Percentiles rank a stretch among this genome's conserved stretches.
phyloP scores from a whole-genome alignment of 2,888 invertebrate genomes.

The Julus scandinavius region DNA sequence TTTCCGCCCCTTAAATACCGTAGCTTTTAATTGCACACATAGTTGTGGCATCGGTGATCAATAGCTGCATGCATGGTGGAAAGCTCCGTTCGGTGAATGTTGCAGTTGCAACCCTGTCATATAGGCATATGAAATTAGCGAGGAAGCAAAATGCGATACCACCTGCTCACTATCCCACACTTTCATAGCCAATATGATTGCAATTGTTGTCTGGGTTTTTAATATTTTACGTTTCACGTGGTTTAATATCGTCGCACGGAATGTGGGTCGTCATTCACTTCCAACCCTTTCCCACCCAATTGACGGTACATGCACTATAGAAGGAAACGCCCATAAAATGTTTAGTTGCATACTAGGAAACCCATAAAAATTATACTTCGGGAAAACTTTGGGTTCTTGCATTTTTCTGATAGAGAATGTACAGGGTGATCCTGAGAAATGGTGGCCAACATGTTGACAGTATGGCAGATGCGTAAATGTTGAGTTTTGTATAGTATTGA shows the following conservation, averaged over 20 bases:
- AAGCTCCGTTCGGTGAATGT: background rate
- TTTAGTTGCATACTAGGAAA: background rate
- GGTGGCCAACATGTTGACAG: too few relatives aligned
- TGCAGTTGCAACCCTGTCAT: background rate
- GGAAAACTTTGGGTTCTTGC: background rate
- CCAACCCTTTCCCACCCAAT: background rate
- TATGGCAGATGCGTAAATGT: too few relatives aligned
- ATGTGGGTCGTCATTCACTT: background rate
- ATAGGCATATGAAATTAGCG: background rate
- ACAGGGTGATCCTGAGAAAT: background rate
- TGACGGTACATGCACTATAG: background rate
- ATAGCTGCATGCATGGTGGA: background rate
- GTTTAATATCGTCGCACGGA: background rate
- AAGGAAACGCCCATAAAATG: background rate
- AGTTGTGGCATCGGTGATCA: constrained; percentile 29
- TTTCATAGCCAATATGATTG: background rate
- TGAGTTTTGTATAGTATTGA: too few relatives aligned
- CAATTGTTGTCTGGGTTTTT: constrained; percentile 21
- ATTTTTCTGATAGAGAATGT: background rate
- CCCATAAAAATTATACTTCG: background rate
- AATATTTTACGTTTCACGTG: constrained; percentile 27
- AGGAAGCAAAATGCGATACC: constrained; percentile 14
- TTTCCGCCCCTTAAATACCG: background rate
- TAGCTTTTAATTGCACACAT: constrained; percentile 18
- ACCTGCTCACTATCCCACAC: constrained; percentile 27